These are phyloP conservation scores for Prosapia bicincta DNA, from an alignment of 2,888 invertebrate species.

Conservation along the genomic window DNA sequence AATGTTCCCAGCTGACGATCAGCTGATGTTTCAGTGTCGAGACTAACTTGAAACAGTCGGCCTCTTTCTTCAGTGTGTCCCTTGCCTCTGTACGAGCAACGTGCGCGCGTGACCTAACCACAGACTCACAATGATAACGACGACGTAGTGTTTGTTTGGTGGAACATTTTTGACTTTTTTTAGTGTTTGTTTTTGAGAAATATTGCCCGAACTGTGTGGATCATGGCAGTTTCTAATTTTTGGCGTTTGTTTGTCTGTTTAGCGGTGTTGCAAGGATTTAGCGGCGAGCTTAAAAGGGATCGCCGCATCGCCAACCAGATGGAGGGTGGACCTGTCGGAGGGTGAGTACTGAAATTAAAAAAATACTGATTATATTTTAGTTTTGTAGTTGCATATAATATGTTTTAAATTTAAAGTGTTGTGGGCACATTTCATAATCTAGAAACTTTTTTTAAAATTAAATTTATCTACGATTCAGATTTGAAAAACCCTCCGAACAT, in stretches of 20 bases:
- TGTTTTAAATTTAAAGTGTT: too few species aligned
- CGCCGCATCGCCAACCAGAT: not conserved
- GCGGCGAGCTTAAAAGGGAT: not conserved
- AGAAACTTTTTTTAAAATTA: too few species aligned
- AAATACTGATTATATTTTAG: too few species aligned
- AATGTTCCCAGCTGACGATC: not conserved
- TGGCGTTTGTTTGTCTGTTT: not conserved
- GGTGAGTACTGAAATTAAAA: too few species aligned
- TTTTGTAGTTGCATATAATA: too few species aligned
- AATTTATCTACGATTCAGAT: too few species aligned
- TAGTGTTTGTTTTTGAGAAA: not conserved
- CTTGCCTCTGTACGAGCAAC: not conserved
- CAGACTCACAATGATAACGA: too few species aligned
- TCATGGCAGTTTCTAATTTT: not conserved
- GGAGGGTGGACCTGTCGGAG: not conserved
- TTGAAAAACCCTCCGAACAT: too few species aligned
- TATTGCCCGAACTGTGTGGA: not conserved
- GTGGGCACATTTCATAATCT: too few species aligned
- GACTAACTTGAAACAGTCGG: not conserved
- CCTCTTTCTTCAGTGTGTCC: not conserved
- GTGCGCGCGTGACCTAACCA: not conserved
- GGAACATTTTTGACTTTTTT: not conserved
- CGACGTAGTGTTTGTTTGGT: too few species aligned
- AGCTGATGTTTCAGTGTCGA: not conserved
- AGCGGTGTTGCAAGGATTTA: not conserved